Base-by-base conservation (phyloP, 2,888 invertebrate species). In the Melieria crassipennis region DNA sequence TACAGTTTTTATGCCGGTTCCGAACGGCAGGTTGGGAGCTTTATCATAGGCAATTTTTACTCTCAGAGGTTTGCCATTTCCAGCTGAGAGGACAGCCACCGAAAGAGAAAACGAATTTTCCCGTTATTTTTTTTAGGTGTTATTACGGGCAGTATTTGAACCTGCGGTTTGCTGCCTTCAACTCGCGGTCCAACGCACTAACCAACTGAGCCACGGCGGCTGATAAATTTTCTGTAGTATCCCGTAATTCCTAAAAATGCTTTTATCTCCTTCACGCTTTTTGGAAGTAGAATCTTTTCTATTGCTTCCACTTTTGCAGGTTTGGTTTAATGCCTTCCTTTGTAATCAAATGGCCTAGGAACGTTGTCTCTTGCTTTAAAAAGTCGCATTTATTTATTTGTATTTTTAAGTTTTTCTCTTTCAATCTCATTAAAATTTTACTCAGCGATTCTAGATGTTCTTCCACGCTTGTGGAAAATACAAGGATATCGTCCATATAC, bases 231-330 rank as follows among this genome's bases (percentile, higher is more conserved):
- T 7, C 63, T 46, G n/a, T 64, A 64, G 30, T 48, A 48, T 6
- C 48, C 42, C 45, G 63, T 50, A 47, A 64, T 50, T 4, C 64
- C 64, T 47, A 64, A 16, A 64, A 64, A 64, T 64, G 16, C 48
- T 64, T 64, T 64, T 16, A 48, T 64, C 30, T 48, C 16, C 10
- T 64, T 64, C 2, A 42, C 52, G 4, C 6, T 64, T 50, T 45
- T 30, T 30, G 30, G 30, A 30, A 30, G 30, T 30, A 30, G 30
- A 30, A 30, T 30, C 30, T 30, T 30, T 30, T 30, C 30, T 61
- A 61, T 61, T 61, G 43, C 43, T 4, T 7, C 61, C 11, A 61
- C 46, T 61, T 61, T 43, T 61, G 30, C 6, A 46, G 61, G 45
- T 61, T 61, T 45, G 45, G 61, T 46, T 50, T 48, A 30, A 64